Percentiles rank a stretch among this genome's conserved stretches.
Evolutionary conservation across 2,797 vertebrate species (phyloP).

Genomic region (Siniperca scherzeri): DNA sequence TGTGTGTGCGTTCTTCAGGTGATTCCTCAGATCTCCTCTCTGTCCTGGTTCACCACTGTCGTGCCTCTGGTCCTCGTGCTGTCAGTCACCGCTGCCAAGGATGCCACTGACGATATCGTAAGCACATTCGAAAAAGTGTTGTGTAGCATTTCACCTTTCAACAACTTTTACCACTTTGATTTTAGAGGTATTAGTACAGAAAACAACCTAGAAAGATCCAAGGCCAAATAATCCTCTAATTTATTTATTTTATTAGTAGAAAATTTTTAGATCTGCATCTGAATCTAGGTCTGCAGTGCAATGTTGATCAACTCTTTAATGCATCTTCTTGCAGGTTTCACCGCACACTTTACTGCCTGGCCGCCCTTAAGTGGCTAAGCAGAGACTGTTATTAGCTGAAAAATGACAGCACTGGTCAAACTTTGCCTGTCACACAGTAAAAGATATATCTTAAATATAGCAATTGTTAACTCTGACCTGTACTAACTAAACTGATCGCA

Average conservation of each 20-base stretch:
- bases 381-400: neutral
- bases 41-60: conserved; percentile 96
- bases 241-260: neutral
- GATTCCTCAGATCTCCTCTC: conserved; percentile 90
- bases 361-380: neutral
- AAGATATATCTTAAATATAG: neutral
- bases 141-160: neutral
- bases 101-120: conserved; percentile 94
- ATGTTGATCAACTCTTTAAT: too few relatives aligned
- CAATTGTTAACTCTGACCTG: neutral
- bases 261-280: neutral
- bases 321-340: neutral
- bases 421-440: neutral
- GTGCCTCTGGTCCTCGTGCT: conserved; percentile 93
- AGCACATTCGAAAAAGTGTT: conserved; percentile 61
- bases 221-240: neutral
- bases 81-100: conserved; percentile 93
- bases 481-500: neutral
- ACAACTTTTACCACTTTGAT: neutral
- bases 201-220: neutral
- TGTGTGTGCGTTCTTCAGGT: conserved; percentile 62
- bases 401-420: too few relatives aligned
- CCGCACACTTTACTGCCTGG: neutral
- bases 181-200: neutral
- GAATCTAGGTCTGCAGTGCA: too few relatives aligned